Evolutionary conservation across 1,140 invertebrate species (phyloP).

Genomic region (Cydia amplana): DNA sequence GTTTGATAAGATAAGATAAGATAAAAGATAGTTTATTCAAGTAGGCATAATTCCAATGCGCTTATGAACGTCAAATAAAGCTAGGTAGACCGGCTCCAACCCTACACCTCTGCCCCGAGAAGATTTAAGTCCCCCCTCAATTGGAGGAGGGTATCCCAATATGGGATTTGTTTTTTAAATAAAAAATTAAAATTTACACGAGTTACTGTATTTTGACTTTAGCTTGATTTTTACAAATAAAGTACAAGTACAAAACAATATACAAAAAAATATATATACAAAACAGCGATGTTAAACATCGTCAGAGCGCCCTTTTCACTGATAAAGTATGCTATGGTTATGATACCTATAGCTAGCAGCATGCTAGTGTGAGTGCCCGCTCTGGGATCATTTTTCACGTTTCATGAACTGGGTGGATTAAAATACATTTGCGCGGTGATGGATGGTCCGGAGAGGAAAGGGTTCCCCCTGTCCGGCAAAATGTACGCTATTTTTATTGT

Average conservation of each 20-base stretch:
- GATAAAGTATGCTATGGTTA: not conserved
- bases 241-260: no score
- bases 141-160: no score
- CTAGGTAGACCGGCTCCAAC: no score
- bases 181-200: no score
- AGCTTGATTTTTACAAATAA: not conserved
- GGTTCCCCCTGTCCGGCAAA: slow-evolving; percentile 46
- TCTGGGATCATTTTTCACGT: slow-evolving; percentile 75
- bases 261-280: not conserved
- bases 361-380: slow-evolving; percentile 45
- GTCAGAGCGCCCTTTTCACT: not conserved
- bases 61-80: no score
- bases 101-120: no score
- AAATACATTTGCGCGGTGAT: slow-evolving; percentile 77
- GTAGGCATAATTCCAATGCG: no score
- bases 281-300: not conserved
- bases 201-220: no score
- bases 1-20: no score
- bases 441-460: slow-evolving; percentile 65
- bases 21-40: no score
- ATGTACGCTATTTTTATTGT: slow-evolving; percentile 2
- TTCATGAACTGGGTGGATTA: slow-evolving; percentile 77
- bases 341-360: not conserved
- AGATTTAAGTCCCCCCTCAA: no score
- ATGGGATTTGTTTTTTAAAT: no score